Evolutionary conservation across 2,888 invertebrate genomes (phyloP), one percentile per base, ranked within the genome.

Genomic region (Monoplex corrugatus): DNA sequence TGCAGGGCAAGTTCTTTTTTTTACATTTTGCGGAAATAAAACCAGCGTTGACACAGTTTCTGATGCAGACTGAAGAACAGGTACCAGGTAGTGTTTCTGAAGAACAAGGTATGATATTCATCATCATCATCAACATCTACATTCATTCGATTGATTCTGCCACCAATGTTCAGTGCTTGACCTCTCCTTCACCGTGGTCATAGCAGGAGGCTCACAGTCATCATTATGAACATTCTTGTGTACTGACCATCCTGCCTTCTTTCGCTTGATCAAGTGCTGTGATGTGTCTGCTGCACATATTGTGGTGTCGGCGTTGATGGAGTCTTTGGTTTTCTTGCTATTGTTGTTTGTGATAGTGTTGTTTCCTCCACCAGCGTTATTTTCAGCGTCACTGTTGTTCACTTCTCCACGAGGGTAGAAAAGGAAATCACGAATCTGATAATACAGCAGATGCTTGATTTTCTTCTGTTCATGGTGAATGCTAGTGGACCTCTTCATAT

Each of bases 41-140:
- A 97, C 91, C 99, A 97, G 89, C 99, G 97, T 94, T 98, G 98
- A 96, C 99, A 99, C 89, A 99, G 97, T 89, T 98, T 98, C 91
- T 98, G 98, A 96, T 99, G 99, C 92, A 99, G 97, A 93, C 99
- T 97, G 95, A 99, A 97, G 96, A 99, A 99, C 93, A 99, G 97
- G 96, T 96, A 96, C 99, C 99, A 99, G 95, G 98, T 98, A 96
- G 98, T 98, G 96, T 98, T 99, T 94, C 98, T 98, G 97, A 98
- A 98, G 96, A 99, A 98, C 72, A 98, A 96, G 10, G 98, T 97
- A 95, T 98, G 98, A 80, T 43, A 43, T 28, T 43, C 78, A 43
- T 43, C 78, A 40, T 43, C 19, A 23, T 80, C 78, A 80, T 80
- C 78, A 1, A 40, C n/a, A 2, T 80, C 78, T 28, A 43, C 28